phyloP scores from a whole-genome alignment of 2,113 vertebrate species.

The Perca flavescens region DNA sequence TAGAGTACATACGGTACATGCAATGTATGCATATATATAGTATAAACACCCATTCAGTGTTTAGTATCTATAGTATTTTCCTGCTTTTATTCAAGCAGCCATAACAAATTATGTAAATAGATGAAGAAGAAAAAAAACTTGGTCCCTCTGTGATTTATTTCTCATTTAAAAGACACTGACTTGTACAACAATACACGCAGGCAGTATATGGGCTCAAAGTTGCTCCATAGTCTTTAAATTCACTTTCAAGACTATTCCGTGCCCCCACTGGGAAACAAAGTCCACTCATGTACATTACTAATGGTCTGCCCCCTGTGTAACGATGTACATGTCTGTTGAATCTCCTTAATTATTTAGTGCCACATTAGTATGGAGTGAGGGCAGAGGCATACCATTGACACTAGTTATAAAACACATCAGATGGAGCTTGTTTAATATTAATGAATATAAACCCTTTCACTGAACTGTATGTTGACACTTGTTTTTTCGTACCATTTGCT shows the following conservation, averaged over 20 bases:
- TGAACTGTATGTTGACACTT: conserved; percentile 44
- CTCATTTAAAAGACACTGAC: conserved; percentile 37
- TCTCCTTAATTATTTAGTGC: conserved; percentile 68
- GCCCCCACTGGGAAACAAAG: conserved; percentile 40
- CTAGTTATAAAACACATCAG: conserved; percentile 38
- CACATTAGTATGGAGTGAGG: conserved; percentile 54
- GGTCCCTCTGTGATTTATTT: conserved; percentile 26
- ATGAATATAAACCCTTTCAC: conserved; percentile 54
- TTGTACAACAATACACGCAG: conserved; percentile 10
- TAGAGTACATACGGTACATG: background rate
- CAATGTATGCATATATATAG: background rate
- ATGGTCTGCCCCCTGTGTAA: conserved; percentile 57
- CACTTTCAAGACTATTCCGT: conserved; percentile 10
- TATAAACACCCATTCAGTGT: background rate
- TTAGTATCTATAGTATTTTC: background rate
- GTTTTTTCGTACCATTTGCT: conserved; percentile 26
- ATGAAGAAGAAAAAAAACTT: background rate
- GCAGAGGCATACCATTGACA: conserved; percentile 31
- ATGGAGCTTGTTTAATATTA: conserved; percentile 64
- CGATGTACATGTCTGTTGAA: conserved; percentile 48
- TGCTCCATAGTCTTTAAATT: conserved; percentile 42
- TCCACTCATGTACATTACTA: conserved; percentile 57
- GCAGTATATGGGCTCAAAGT: conserved; percentile 25
- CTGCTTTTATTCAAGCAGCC: background rate
- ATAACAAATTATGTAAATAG: background rate